Evolutionary conservation across 2,888 invertebrate genomes (phyloP).

Genomic region (Eupelmus urozonus): DNA sequence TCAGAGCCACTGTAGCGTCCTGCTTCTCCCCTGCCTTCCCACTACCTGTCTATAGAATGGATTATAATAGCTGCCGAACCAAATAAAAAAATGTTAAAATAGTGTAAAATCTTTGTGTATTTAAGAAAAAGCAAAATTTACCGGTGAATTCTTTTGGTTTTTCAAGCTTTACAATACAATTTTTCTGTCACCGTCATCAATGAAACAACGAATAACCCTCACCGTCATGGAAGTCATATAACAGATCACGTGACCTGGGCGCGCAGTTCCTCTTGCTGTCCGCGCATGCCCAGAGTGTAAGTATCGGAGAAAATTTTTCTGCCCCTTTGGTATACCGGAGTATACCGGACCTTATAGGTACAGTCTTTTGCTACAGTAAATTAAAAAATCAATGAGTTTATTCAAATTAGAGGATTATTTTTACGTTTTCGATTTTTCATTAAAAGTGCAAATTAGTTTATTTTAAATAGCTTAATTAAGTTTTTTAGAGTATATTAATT

Average conservation of each 20-base stretch:
- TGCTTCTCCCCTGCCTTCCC: constrained; percentile 20
- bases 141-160: not conserved
- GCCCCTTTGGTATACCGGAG: too few relatives aligned
- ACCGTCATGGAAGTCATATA: constrained; percentile 59
- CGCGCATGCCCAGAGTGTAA: constrained; percentile 43
- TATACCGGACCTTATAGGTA: too few relatives aligned
- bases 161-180: constrained; percentile 38
- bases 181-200: constrained; percentile 56
- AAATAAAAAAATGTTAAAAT: not conserved
- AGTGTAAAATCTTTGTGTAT: not conserved
- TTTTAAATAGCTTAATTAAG: too few relatives aligned
- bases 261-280: constrained; percentile 40
- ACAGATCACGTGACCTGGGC: constrained; percentile 58
- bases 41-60: not conserved
- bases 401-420: too few relatives aligned
- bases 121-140: not conserved
- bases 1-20: constrained; percentile 40
- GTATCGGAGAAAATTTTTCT: too few relatives aligned
- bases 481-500: too few relatives aligned
- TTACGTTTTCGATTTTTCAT: too few relatives aligned
- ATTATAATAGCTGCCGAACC: not conserved
- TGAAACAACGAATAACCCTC: constrained; percentile 53
- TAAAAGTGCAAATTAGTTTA: too few relatives aligned
- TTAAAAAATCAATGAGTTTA: too few relatives aligned
- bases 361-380: too few relatives aligned